Evolutionary conservation across 2,113 vertebrate genomes (phyloP).

Genomic region (Oncorhynchus masou): DNA sequence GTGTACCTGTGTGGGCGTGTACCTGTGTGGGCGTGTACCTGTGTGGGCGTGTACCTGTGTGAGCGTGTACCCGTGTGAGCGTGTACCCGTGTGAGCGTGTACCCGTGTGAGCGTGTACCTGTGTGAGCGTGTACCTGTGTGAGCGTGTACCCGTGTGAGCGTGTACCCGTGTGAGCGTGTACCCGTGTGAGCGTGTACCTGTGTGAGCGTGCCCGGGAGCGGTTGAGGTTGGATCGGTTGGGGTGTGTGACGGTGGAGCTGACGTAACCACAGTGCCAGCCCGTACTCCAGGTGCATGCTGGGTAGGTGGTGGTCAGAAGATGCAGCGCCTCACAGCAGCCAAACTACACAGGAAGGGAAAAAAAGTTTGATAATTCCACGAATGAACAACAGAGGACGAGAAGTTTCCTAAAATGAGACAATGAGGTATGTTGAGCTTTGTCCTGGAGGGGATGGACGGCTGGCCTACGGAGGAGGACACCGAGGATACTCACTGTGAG

Average conservation of each 20-base stretch:
- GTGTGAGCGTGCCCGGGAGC: conserved; percentile 50
- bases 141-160: conserved; percentile 6
- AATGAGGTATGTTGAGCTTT: too few species aligned
- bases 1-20: not conserved
- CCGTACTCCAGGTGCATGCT: conserved; percentile 87
- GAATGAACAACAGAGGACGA: not conserved
- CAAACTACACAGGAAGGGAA: conserved; percentile 77
- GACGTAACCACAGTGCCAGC: conserved; percentile 94
- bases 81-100: too few species aligned
- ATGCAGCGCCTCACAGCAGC: conserved; percentile 93
- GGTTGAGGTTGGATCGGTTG: conserved; percentile 47
- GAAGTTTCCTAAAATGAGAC: too few species aligned
- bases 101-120: too few species aligned
- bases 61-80: too few species aligned
- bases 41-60: rapidly evolving
- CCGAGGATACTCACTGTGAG: not conserved
- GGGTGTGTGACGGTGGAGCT: conserved; percentile 48
- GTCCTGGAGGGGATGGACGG: too few species aligned
- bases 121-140: not conserved
- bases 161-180: conserved; percentile 4
- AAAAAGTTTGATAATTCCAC: not conserved
- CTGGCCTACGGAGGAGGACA: too few species aligned
- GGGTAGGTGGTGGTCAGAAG: conserved; percentile 86
- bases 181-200: not conserved
- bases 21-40: conserved; percentile 8